A percentile compares a stretch with the other conserved stretches of the same genome.
Evolutionary conservation across 1,140 invertebrate species (phyloP).

Genomic region (Eriocheir sinensis): DNA sequence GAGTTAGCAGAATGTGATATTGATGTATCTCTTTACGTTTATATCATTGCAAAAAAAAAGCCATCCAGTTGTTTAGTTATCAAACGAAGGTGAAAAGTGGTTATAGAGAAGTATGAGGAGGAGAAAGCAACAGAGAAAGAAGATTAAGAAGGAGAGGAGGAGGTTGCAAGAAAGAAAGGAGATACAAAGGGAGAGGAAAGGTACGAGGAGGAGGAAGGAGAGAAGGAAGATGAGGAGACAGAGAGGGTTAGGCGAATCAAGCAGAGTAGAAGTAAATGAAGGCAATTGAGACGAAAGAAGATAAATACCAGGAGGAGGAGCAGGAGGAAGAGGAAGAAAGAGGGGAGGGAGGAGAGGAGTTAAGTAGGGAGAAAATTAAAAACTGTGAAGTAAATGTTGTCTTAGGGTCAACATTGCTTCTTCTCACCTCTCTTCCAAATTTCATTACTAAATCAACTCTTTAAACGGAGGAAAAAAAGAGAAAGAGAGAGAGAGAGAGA

Average conservation of each 20-base stretch:
- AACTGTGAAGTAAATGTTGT: neutral
- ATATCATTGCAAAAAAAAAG: neutral
- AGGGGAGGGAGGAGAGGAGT: neutral
- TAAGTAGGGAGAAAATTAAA: constrained; percentile 17
- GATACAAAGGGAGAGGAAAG: no score
- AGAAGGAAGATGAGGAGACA: no score
- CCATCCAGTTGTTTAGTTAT: no score
- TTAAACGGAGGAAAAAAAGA: no score
- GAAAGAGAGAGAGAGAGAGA: neutral
- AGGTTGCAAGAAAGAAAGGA: neutral
- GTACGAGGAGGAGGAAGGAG: no score
- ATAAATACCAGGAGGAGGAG: neutral
- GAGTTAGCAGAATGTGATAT: no score
- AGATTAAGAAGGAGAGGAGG: no score
- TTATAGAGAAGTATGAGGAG: no score
- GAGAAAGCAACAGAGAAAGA: no score
- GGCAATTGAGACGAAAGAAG: neutral
- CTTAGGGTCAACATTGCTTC: neutral
- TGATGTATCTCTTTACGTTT: no score
- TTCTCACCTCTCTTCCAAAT: neutral
- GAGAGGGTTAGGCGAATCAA: neutral
- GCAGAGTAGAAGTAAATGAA: neutral
- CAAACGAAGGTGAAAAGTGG: no score
- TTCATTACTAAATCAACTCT: no score
- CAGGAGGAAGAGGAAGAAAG: neutral